Evolutionary conservation across 2,888 invertebrate genomes (phyloP).

Genomic region (Melolontha melolontha): DNA sequence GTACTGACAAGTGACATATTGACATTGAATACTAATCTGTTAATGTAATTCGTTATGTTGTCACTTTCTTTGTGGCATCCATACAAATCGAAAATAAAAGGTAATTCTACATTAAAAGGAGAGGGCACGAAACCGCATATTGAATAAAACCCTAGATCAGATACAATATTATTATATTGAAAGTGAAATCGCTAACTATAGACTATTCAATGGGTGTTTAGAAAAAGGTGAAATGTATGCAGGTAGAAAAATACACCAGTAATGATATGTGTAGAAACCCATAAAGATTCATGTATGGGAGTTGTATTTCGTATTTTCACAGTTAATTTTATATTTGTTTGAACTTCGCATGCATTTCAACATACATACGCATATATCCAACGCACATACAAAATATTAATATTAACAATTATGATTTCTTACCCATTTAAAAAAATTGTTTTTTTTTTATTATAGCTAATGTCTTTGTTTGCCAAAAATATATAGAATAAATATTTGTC

Average conservation of each 20-base stretch:
- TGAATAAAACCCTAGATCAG: constrained; percentile 22
- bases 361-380: too few species aligned
- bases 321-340: too few species aligned
- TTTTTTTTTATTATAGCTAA: too few species aligned
- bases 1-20: constrained; percentile 54
- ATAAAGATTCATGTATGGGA: not conserved
- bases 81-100: constrained; percentile 59
- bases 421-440: too few species aligned
- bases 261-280: constrained; percentile 1
- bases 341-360: too few species aligned
- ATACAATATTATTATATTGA: constrained; percentile 31
- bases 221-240: constrained; percentile 30
- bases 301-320: too few species aligned
- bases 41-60: constrained; percentile 64
- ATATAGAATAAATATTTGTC: too few species aligned
- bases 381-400: too few species aligned
- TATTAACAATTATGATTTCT: too few species aligned
- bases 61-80: constrained; percentile 51
- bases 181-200: constrained; percentile 31
- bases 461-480: too few species aligned
- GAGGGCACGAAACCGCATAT: constrained; percentile 47
- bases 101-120: constrained; percentile 56
- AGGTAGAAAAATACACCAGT: constrained; percentile 27
- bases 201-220: constrained; percentile 12
- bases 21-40: constrained; percentile 62